These are phyloP conservation scores for Lathronympha strigana DNA, from an alignment of 2,888 invertebrate genomes.

Conservation along the genomic window DNA sequence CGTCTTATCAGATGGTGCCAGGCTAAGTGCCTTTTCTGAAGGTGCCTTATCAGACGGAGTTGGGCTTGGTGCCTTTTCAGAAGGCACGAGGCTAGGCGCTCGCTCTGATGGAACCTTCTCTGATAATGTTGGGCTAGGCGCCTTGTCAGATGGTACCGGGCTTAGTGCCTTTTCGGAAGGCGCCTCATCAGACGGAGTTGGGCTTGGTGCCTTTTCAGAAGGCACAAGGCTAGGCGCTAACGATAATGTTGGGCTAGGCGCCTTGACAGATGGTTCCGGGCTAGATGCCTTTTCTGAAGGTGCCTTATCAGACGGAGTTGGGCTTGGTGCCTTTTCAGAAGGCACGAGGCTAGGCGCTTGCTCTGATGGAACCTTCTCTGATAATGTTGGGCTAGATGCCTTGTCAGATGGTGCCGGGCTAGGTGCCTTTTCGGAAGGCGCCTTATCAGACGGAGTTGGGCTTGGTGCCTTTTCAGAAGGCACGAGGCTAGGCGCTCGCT, in stretches of 20 bases:
- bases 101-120: constrained; percentile 39
- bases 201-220: constrained; percentile 25
- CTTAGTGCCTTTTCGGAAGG: constrained; percentile 29
- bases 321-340: constrained; percentile 30
- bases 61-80: constrained; percentile 30
- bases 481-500: constrained; percentile 22
- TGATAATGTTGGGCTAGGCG: constrained; percentile 27
- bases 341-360: constrained; percentile 10
- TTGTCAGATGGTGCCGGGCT: neutral
- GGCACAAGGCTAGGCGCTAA: constrained; percentile 31
- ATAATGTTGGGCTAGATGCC: constrained; percentile 9
- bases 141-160: constrained; percentile 12
- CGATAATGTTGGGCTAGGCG: constrained; percentile 26
- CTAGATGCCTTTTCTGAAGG: constrained; percentile 42
- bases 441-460: constrained; percentile 26
- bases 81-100: neutral
- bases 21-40: constrained; percentile 7
- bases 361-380: constrained; percentile 22
- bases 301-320: constrained; percentile 12
- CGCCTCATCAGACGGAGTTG: constrained; percentile 13
- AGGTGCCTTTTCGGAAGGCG: neutral
- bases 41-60: neutral
- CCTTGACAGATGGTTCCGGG: constrained; percentile 23
- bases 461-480: constrained; percentile 30
- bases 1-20: neutral